Conservation (phyloP, 2,888 invertebrate species). For the Agapostemon virescens region DNA sequence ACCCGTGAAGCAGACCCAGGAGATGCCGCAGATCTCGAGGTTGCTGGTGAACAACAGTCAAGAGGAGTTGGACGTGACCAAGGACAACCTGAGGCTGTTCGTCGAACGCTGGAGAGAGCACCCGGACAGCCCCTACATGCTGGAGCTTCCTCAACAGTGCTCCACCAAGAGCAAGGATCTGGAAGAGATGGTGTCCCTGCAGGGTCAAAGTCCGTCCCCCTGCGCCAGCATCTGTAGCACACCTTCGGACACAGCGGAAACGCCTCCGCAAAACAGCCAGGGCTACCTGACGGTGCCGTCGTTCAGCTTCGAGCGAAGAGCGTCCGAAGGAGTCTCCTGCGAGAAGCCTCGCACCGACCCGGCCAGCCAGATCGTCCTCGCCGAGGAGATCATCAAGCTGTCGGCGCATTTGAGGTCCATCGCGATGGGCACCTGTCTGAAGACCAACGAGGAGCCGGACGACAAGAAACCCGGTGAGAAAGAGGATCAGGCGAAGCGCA, state of each 20-base stretch:
- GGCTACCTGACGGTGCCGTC: conserved; percentile 50
- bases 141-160: conserved; percentile 81
- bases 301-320: conserved; percentile 85
- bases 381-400: conserved; percentile 91
- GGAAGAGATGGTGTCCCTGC: conserved; percentile 77
- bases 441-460: conserved; percentile 2
- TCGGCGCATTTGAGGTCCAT: conserved; percentile 86
- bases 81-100: conserved; percentile 91
- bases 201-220: conserved; percentile 90
- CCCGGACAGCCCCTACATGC: conserved; percentile 92
- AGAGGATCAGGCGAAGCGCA: conserved; percentile 1
- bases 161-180: neutral
- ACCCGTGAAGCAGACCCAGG: conserved; percentile 49
- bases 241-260: conserved; percentile 65
- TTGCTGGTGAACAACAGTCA: conserved; percentile 54
- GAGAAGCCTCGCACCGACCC: conserved; percentile 67
- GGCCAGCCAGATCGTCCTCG: conserved; percentile 81
- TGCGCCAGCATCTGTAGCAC: conserved; percentile 88
- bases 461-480: conserved; percentile 15
- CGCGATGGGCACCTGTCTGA: conserved; percentile 58
- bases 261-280: conserved; percentile 35
- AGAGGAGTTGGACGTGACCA: conserved; percentile 86
- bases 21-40: conserved; percentile 50
- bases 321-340: conserved; percentile 87
- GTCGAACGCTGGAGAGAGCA: conserved; percentile 95